A percentile compares a stretch with the other conserved stretches of the same genome.
These are phyloP conservation scores for Scatophagus argus DNA, from an alignment of 2,113 vertebrate genomes.

Conservation along the genomic window DNA sequence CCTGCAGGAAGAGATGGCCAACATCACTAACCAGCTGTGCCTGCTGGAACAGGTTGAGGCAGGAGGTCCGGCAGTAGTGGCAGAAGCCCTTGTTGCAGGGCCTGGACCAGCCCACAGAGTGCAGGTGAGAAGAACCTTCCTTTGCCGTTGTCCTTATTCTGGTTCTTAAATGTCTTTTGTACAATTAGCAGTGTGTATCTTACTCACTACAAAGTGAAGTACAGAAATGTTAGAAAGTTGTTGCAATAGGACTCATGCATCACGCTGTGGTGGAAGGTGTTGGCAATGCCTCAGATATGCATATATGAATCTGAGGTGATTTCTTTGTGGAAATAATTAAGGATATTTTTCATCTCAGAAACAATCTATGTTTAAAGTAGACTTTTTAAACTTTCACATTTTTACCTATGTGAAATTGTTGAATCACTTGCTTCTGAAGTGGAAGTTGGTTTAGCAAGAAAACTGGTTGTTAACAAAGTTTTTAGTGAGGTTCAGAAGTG, in stretches of 20 bases:
- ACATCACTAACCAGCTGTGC: slow-evolving; percentile 86
- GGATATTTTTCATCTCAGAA: neutral
- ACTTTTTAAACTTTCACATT: neutral
- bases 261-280: neutral
- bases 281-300: neutral
- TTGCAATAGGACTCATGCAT: too few relatives aligned
- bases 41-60: slow-evolving; percentile 85
- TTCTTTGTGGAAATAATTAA: neutral
- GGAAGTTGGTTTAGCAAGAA: neutral
- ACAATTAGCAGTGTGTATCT: neutral
- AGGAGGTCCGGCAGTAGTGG: slow-evolving; percentile 68
- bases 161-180: neutral
- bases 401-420: neutral
- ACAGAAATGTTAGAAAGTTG: neutral
- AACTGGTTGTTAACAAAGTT: neutral
- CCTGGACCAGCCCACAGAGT: slow-evolving; percentile 48
- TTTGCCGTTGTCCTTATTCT: neutral
- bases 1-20: slow-evolving; percentile 89
- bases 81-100: slow-evolving; percentile 33
- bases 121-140: slow-evolving; percentile 60
- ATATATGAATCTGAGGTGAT: neutral
- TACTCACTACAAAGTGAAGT: neutral
- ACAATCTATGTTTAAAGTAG: neutral
- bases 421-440: neutral
- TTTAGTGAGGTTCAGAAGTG: neutral